These are phyloP conservation scores for Blastomussa wellsi DNA, from an alignment of 92 coral and sea anemone genomes.

Conservation along the genomic window DNA sequence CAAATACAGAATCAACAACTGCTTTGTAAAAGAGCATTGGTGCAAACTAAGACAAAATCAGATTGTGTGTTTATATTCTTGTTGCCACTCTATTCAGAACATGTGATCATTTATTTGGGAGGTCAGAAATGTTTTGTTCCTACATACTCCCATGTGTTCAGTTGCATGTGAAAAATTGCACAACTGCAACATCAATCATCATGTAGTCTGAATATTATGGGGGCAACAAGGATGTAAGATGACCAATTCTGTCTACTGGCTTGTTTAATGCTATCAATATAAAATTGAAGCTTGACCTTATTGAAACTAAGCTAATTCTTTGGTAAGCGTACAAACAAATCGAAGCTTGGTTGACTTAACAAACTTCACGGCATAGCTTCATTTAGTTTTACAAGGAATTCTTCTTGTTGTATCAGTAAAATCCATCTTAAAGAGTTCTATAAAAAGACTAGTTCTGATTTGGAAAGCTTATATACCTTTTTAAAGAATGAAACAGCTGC, in stretches of 20 bases:
- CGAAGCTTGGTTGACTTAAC: background rate
- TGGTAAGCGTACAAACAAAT: background rate
- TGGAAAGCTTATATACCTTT: background rate
- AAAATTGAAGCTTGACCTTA: background rate
- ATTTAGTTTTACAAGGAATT: background rate
- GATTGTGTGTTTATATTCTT: too few relatives aligned
- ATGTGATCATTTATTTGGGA: too few relatives aligned
- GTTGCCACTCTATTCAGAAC: too few relatives aligned
- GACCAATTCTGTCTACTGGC: too few relatives aligned
- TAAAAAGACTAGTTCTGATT: background rate
- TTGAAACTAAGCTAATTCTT: background rate
- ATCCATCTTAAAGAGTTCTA: background rate
- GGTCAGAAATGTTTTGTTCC: too few relatives aligned
- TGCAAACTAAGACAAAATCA: too few relatives aligned
- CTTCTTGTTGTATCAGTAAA: background rate
- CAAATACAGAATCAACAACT: too few relatives aligned
- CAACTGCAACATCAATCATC: too few relatives aligned
- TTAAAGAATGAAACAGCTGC: background rate
- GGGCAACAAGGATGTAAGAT: too few relatives aligned
- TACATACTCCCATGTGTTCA: too few relatives aligned
- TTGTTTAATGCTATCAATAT: background rate
- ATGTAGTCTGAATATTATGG: too few relatives aligned
- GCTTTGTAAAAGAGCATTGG: background rate
- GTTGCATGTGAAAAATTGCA: too few relatives aligned
- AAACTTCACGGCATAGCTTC: background rate